A percentile compares a stretch with the other conserved stretches of the same genome.
phyloP scores from a whole-genome alignment of 92 coral and sea anemone genomes.

The Bergia sp. region DNA sequence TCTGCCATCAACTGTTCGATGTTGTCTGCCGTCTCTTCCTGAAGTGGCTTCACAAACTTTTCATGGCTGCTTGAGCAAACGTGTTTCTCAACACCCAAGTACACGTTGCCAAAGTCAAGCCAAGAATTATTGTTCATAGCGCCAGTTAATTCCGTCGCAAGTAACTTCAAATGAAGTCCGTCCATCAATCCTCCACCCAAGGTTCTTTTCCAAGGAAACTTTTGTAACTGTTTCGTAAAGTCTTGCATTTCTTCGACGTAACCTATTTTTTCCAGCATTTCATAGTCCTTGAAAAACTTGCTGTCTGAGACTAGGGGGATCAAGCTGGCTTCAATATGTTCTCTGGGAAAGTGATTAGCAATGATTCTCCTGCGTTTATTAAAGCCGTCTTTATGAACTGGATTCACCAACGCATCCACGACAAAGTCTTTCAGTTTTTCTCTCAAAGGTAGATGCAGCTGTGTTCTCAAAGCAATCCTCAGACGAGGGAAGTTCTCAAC shows the following conservation, averaged over 20 bases:
- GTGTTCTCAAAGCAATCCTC: conserved; percentile 50
- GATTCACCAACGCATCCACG: conserved; percentile 20
- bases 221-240: conserved; percentile 25
- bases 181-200: conserved; percentile 59
- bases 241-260: conserved; percentile 36
- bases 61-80: conserved; percentile 48
- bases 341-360: conserved; percentile 46
- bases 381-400: conserved; percentile 40
- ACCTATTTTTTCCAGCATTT: conserved; percentile 30
- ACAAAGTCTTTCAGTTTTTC: conserved; percentile 50
- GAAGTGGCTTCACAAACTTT: conserved; percentile 35
- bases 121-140: conserved; percentile 47
- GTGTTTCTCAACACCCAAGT: conserved; percentile 55
- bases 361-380: conserved; percentile 46
- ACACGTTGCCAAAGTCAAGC: conserved; percentile 59
- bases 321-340: conserved; percentile 54
- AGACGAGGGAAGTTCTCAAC: conserved; percentile 49
- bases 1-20: conserved; percentile 12
- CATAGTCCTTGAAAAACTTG: conserved; percentile 40
- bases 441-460: conserved; percentile 62
- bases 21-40: conserved; percentile 21
- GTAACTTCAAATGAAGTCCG: conserved; percentile 49
- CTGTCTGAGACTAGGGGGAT: conserved; percentile 37
- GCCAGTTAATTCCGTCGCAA: conserved; percentile 40
- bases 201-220: conserved; percentile 46